Evolutionary conservation across 2,797 vertebrate genomes (phyloP).

Genomic region (Amblyopsis hoosieri): DNA sequence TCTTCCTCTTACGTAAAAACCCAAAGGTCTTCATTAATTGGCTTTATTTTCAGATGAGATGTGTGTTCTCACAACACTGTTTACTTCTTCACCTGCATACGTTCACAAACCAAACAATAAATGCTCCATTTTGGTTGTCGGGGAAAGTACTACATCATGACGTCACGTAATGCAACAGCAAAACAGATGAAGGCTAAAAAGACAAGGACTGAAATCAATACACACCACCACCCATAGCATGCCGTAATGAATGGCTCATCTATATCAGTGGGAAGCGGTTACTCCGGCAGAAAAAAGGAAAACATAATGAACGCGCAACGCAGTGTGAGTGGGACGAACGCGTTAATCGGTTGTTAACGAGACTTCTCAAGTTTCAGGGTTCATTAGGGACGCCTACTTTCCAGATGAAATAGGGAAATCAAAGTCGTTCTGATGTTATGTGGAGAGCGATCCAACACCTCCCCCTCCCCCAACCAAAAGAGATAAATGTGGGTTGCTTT

Average conservation of each 20-base stretch:
- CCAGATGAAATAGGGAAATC: slow-evolving; percentile 30
- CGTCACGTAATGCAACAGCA: too few species aligned
- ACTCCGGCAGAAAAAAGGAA: slow-evolving; percentile 16
- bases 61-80: too few species aligned
- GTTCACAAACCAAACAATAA: too few species aligned
- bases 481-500: slow-evolving; percentile 12
- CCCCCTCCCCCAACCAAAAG: neutral
- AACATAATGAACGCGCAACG: neutral
- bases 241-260: slow-evolving; percentile 18
- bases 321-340: slow-evolving; percentile 21
- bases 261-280: slow-evolving; percentile 16
- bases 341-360: slow-evolving; percentile 47
- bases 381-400: slow-evolving; percentile 49
- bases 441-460: slow-evolving; percentile 15
- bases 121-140: too few species aligned
- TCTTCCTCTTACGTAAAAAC: too few species aligned
- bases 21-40: too few species aligned
- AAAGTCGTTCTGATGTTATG: slow-evolving; percentile 20
- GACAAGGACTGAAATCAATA: too few species aligned
- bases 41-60: too few species aligned
- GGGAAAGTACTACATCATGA: too few species aligned
- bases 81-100: too few species aligned
- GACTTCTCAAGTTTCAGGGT: slow-evolving; percentile 26
- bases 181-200: too few species aligned
- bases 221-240: neutral